Evolutionary conservation across 2,888 invertebrate genomes (phyloP), one percentile per base, ranked within the genome.

Genomic region (Diplazon laetatorius): DNA sequence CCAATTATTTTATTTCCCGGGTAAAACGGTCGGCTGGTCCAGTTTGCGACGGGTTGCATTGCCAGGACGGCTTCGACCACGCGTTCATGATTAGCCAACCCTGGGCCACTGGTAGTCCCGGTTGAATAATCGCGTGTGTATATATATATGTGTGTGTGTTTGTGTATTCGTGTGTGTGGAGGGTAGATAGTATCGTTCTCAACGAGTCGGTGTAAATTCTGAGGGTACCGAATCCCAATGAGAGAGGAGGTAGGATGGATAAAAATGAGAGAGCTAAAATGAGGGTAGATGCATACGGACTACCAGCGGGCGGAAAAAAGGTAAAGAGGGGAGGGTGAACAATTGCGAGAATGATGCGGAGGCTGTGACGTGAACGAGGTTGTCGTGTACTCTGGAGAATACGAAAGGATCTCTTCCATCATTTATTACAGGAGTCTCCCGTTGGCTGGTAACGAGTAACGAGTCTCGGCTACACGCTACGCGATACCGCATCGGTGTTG

Each of bases 1-100:
- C 73, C 48, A 73, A 66, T 68, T 66, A 72, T 72, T 72, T 73
- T 77, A 69, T 76, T 66, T 60, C 20, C 55, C 42, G 44, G 35
- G 52, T 30, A 55, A 50, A 69, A 42, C 60, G 66, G 16, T 71
- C 60, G 22, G 70, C 30, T 35, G 42, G 25, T 62, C 39, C 46
- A 9, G 71, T 55, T 62, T 42, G 62, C n/a, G 65, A 59, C 52
- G 30, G 42, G 25, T n/a, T 46, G 25, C 37, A 46, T 39, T 39
- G 44, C 22, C 16, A 30, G 52, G 42, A 30, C 39, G 46, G 37
- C 60, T 68, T 66, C 39, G n/a, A 68, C 46, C 72, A 46, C 60
- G 39, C 60, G 52, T 60, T 66, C 52, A 20, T 66, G 62, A 75
- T 69, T 76, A 76, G 52, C 75, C 55, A 25, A 37, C 69, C 59